Evolutionary conservation across 1,140 invertebrate genomes (phyloP).

Genomic region (Conus ventricosus): DNA sequence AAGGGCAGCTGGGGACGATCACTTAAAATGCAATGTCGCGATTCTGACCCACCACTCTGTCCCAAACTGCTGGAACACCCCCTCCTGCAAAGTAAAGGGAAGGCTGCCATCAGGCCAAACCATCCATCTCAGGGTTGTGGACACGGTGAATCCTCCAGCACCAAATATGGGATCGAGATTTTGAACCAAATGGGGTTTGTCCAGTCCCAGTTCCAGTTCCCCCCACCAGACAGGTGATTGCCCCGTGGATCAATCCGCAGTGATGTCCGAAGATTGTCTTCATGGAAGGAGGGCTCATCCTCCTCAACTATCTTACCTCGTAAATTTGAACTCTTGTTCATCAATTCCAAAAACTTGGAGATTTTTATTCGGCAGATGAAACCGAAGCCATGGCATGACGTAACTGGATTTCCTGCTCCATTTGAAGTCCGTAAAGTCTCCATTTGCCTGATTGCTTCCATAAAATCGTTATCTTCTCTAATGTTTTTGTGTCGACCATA

Average conservation of each 20-base stretch:
- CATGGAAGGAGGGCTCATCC: conserved; percentile 24
- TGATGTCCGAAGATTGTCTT: conserved; percentile 33
- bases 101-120: conserved; percentile 84
- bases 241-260: conserved; percentile 36
- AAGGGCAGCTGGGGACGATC: conserved; percentile 30
- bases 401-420: conserved; percentile 40
- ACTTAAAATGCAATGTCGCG: conserved; percentile 79
- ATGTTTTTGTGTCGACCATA: conserved; percentile 45
- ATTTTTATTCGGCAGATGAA: conserved; percentile 36
- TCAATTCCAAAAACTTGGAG: conserved; percentile 20
- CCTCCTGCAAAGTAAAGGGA: conserved; percentile 84
- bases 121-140: conserved; percentile 89
- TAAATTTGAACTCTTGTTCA: not conserved
- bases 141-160: conserved; percentile 90
- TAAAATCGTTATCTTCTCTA: conserved; percentile 41
- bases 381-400: conserved; percentile 48
- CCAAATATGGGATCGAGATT: conserved; percentile 84
- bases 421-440: conserved; percentile 32
- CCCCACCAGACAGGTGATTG: conserved; percentile 5
- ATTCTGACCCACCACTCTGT: conserved; percentile 83
- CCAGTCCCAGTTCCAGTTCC: conserved; percentile 13
- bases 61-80: conserved; percentile 89
- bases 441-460: not conserved
- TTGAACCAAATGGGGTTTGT: not conserved
- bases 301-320: conserved; percentile 26